Percentiles rank a stretch among this genome's conserved stretches.
Evolutionary conservation across 2,113 vertebrate genomes (phyloP).

Genomic region (Gallinago undulata): DNA sequence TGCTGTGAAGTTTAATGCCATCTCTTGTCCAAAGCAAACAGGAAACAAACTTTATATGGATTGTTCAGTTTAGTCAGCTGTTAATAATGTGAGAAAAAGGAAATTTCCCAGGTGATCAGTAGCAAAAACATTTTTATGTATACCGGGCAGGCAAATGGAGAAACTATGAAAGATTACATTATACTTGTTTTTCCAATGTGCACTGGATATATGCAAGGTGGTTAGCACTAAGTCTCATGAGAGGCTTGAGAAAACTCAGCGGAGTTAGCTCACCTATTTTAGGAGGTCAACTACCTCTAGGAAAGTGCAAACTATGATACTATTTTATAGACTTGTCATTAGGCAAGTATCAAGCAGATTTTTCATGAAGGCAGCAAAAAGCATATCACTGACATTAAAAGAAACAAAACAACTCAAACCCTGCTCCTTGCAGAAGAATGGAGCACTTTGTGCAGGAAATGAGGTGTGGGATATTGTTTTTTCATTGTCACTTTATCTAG

Average conservation of each 20-base stretch:
- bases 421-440: background rate
- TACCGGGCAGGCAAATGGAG: background rate
- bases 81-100: background rate
- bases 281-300: background rate
- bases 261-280: background rate
- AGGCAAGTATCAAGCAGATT: background rate
- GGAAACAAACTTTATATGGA: background rate
- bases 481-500: background rate
- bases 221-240: background rate
- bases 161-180: background rate
- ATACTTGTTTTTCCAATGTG: background rate
- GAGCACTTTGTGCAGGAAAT: background rate
- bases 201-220: background rate
- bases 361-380: background rate
- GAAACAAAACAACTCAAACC: background rate
- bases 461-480: background rate
- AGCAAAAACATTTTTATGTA: background rate
- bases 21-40: background rate
- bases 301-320: background rate
- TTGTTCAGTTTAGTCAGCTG: background rate
- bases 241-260: background rate
- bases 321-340: background rate
- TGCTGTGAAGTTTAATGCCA: background rate
- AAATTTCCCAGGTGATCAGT: background rate
- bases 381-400: background rate